phyloP scores from a whole-genome alignment of 2,888 invertebrate species.

The Agonopterix arenella region DNA sequence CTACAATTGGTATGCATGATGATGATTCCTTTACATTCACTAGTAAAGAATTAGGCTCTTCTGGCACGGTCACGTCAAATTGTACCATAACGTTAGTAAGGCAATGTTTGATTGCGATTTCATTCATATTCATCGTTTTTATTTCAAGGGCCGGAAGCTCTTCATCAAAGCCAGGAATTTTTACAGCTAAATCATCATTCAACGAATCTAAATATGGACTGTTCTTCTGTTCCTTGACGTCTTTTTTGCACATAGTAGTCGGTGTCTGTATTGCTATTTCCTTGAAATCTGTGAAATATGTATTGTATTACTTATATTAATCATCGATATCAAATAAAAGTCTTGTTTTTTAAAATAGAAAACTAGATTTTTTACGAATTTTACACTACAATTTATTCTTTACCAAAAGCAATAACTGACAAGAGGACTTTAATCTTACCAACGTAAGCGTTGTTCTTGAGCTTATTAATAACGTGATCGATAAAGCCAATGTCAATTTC shows the following conservation, averaged over 20 bases:
- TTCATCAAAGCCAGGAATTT: slow-evolving; percentile 43
- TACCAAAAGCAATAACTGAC: not conserved
- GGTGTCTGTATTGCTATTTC: not conserved
- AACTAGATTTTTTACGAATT: not conserved
- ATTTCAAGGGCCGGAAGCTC: slow-evolving; percentile 37
- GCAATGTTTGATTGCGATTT: slow-evolving; percentile 52
- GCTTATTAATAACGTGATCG: too few relatives aligned
- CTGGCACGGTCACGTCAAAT: slow-evolving; percentile 48
- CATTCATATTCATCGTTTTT: slow-evolving; percentile 35
- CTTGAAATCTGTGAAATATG: not conserved
- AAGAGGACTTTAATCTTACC: too few relatives aligned
- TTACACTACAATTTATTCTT: not conserved
- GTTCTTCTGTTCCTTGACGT: not conserved
- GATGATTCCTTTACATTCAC: slow-evolving; percentile 21
- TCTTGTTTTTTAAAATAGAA: not conserved
- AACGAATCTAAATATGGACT: not conserved
- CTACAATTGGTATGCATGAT: slow-evolving; percentile 21
- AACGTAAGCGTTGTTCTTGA: too few relatives aligned
- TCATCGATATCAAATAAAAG: not conserved
- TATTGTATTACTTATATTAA: slow-evolving; percentile 12
- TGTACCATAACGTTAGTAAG: slow-evolving; percentile 47
- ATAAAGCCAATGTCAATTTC: too few relatives aligned
- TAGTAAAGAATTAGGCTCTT: slow-evolving; percentile 14
- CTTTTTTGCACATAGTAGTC: not conserved
- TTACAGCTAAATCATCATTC: not conserved